Evolutionary conservation across 2,113 vertebrate species (phyloP).

Genomic region (Speoplatyrhinus poulsoni): DNA sequence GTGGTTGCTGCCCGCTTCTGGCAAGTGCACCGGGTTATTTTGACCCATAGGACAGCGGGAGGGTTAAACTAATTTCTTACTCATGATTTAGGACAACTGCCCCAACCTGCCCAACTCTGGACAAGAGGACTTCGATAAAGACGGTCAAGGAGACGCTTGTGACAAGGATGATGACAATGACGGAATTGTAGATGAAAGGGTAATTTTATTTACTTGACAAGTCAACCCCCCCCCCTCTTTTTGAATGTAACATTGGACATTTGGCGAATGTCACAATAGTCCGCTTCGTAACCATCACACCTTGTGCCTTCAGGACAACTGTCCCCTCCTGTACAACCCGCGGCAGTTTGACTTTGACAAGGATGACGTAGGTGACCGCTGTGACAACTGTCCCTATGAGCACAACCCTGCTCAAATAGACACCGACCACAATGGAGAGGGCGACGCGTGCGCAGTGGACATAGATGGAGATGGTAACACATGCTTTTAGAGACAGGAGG

Average conservation of each 20-base stretch:
- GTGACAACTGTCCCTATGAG: conserved; percentile 95
- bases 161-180: conserved; percentile 97
- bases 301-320: conserved; percentile 85
- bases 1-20: too few species aligned
- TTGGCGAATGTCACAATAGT: background rate
- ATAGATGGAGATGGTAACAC: conserved; percentile 94
- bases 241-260: background rate
- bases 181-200: conserved; percentile 89
- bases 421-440: conserved; percentile 91
- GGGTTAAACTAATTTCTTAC: background rate
- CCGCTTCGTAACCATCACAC: conserved; percentile 2
- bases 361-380: conserved; percentile 95
- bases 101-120: conserved; percentile 96
- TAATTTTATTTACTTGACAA: conserved; percentile 50
- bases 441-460: conserved; percentile 92
- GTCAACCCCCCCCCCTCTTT: background rate
- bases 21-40: too few species aligned
- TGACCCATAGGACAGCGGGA: too few species aligned
- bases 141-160: conserved; percentile 93
- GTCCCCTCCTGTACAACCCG: conserved; percentile 93
- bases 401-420: conserved; percentile 97
- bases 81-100: conserved; percentile 88
- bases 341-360: conserved; percentile 95
- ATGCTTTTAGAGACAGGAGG: background rate
- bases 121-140: conserved; percentile 97